Percentiles rank a stretch among this genome's conserved stretches.
Evolutionary conservation across 2,113 vertebrate genomes (phyloP).

Genomic region (Sinocyclocheilus maitianheensis): DNA sequence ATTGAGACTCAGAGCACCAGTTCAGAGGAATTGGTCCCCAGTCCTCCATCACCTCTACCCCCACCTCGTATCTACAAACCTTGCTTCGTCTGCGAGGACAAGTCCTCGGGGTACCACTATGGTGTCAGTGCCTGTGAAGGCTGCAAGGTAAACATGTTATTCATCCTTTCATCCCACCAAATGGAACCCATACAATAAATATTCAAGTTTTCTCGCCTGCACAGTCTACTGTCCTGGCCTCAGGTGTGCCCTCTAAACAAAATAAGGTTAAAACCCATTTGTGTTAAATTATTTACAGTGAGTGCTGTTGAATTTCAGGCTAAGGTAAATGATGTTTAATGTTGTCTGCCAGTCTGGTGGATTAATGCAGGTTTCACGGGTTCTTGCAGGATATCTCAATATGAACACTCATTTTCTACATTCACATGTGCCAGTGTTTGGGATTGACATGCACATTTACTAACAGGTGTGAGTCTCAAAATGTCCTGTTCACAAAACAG

Average conservation of each 20-base stretch:
- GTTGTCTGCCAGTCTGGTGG: background rate
- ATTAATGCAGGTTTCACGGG: background rate
- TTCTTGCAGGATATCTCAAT: background rate
- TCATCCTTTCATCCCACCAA: background rate
- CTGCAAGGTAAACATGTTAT: constrained; percentile 87
- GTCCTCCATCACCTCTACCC: constrained; percentile 92
- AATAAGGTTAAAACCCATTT: background rate
- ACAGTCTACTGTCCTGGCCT: background rate
- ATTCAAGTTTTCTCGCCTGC: background rate
- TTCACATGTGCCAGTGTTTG: too few species aligned
- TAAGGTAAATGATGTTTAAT: background rate
- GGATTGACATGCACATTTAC: too few species aligned
- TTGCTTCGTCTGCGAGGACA: constrained; percentile 98
- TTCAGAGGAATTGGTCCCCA: constrained; percentile 98
- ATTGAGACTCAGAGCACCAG: constrained; percentile 98
- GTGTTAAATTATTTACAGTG: background rate
- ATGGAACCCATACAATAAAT: background rate
- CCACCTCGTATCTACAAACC: constrained; percentile 97
- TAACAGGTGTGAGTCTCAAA: too few species aligned
- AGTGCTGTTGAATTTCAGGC: background rate
- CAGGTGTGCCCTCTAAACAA: background rate
- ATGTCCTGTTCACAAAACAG: too few species aligned
- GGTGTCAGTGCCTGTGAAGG: constrained; percentile 98
- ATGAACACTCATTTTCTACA: background rate
- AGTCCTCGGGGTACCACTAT: constrained; percentile 98